Evolutionary conservation across 2,113 vertebrate genomes (phyloP), one percentile per base, ranked within the genome.

Genomic region (Reinhardtius hippoglossoides): DNA sequence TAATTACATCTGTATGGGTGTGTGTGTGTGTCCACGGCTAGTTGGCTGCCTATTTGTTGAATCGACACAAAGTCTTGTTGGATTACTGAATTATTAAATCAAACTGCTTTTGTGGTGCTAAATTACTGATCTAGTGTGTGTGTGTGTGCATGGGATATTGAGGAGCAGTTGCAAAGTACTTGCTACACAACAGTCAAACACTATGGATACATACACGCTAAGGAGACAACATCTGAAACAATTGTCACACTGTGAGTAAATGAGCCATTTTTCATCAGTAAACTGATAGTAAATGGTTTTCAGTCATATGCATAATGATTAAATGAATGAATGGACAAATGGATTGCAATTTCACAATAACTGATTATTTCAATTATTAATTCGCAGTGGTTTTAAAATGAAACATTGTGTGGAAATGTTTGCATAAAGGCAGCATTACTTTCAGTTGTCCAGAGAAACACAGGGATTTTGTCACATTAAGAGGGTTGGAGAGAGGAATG

Each of bases 21-120:
- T 75, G 68, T 64, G n/a, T 63, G 46, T 50, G 46, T 50, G 46
- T 50, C 46, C 46, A 50, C 16, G 15, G 18, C 46, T 50, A 50
- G 54, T n/a, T 42, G 40, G 40, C 40, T 42, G 40, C 40, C 21
- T 58, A 27, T 77, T 82, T 78, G 64, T 66, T 57, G 7, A 71
- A 76, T 52, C 3, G 48, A 62, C 71, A n/a, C 48, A 31, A 71
- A 23, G 62, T 40, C 50, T 71, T 26, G 66, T 58, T 67, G 48
- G 14, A 67, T 72, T 68, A 68, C 58, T 54, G 72, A 71, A 63
- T 59, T 68, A 71, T 59, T 67, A 20, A n/a, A 67, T 68, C 72
- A 72, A 72, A 69, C 52, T 64, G 72, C 24, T 57, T 71, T 31
- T 66, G 60, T 57, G 60, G 27, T 4, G 6, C 69, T 40, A 56